phyloP scores from a whole-genome alignment of 1,140 invertebrate genomes.

The Leptinotarsa lineolata region DNA sequence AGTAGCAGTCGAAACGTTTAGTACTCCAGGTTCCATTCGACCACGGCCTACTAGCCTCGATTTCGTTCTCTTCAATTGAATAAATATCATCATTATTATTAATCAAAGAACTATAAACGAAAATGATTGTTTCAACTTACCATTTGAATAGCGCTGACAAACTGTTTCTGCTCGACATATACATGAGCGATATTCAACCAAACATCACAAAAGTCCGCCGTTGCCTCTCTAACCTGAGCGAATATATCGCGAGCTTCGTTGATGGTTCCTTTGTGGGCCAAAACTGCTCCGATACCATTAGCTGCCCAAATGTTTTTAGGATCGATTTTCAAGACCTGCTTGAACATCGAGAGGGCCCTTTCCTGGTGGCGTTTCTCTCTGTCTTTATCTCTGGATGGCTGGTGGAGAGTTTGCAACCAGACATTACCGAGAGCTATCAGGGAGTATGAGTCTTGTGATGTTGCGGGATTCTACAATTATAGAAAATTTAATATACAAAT shows the following conservation, averaged over 20 bases:
- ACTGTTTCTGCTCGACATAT: constrained; percentile 97
- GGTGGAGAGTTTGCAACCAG: constrained; percentile 96
- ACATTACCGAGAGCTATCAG: constrained; percentile 97
- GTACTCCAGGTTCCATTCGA: too few species aligned
- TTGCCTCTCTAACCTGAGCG: constrained; percentile 97
- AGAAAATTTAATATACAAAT: too few species aligned
- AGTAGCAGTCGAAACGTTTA: too few species aligned
- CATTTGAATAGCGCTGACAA: constrained; percentile 98
- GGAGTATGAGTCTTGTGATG: constrained; percentile 92
- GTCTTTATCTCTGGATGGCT: constrained; percentile 91
- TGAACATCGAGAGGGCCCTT: constrained; percentile 91
- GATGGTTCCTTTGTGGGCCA: constrained; percentile 91
- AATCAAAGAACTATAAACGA: too few species aligned
- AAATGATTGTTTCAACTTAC: not conserved
- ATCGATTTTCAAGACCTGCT: constrained; percentile 84
- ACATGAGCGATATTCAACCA: constrained; percentile 99
- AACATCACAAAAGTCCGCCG: constrained; percentile 98
- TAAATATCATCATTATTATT: too few species aligned
- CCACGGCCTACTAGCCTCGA: too few species aligned
- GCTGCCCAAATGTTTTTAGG: constrained; percentile 98
- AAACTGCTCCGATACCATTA: constrained; percentile 93
- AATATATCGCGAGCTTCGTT: constrained; percentile 98
- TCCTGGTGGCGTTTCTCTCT: constrained; percentile 95
- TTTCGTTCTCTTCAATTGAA: too few species aligned
- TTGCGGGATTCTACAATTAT: constrained; percentile 63